These are phyloP conservation scores for Ptilodon capucinus DNA, from an alignment of 2,888 invertebrate genomes.

Conservation along the genomic window DNA sequence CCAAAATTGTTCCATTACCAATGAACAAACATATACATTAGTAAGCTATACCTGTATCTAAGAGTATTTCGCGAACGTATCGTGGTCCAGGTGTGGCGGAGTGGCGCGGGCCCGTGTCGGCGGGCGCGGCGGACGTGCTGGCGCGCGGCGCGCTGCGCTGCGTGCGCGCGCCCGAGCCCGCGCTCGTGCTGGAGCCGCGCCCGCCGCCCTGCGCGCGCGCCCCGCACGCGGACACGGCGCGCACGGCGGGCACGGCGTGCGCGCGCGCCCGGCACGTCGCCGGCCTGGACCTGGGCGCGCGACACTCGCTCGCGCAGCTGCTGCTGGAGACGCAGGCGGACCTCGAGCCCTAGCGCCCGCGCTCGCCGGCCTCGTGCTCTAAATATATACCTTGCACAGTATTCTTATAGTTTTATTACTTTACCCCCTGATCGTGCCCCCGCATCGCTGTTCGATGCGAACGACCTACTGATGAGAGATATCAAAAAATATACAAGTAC, in stretches of 20 bases:
- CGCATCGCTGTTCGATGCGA: too few species aligned
- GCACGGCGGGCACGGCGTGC: conserved; percentile 53
- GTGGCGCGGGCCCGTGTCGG: neutral
- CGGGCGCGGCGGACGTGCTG: neutral
- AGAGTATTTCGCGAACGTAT: too few species aligned
- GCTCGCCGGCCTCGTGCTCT: neutral
- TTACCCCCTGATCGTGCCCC: too few species aligned
- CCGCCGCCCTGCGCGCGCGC: conserved; percentile 19
- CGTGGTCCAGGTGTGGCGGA: conserved; percentile 4
- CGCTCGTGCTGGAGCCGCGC: conserved; percentile 45
- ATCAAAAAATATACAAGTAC: too few species aligned
- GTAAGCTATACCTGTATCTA: too few species aligned
- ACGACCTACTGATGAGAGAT: too few species aligned
- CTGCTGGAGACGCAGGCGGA: conserved; percentile 31
- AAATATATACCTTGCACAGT: neutral
- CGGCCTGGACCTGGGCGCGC: conserved; percentile 48
- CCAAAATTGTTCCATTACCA: too few species aligned
- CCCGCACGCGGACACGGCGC: conserved; percentile 52
- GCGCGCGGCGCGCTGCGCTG: neutral
- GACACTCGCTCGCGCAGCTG: conserved; percentile 40
- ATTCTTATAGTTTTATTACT: neutral
- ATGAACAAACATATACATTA: too few species aligned
- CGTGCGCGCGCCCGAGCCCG: conserved; percentile 45
- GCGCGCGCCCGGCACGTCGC: conserved; percentile 18
- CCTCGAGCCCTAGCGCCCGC: neutral